Base-by-base conservation (phyloP, 2,113 vertebrate genomes). In the Danionella cerebrum region DNA sequence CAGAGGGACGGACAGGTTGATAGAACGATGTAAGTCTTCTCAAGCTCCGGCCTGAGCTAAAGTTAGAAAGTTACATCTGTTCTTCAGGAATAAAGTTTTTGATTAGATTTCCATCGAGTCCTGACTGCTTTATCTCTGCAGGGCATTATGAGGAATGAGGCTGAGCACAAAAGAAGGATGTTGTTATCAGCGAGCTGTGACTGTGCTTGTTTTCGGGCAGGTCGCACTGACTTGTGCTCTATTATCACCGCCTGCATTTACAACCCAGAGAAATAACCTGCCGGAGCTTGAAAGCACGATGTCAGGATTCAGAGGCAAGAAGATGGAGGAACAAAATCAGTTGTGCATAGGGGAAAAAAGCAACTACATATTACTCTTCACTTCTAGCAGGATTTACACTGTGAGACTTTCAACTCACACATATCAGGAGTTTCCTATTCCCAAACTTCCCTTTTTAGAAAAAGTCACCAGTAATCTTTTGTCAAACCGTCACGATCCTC, bases 101-200 rank as follows among this genome's bases (percentile, higher is more conserved):
- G n/a, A 63, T 71, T 77, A 59, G 44, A 73, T 73, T 70, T 47
- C 57, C 50, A 69, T 68, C 71, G 68, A 31, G 42, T 21, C 14
- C 62, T 64, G 44, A 58, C 47, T 60, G 35, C 65, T 76, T 76
- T 73, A 70, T 73, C 67, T 66, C 63, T 67, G 62, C 62, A 51
- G 36, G 16, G n/a, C 11, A 70, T 71, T 68, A 65, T 33, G 22
- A 77, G 39, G 35, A 24, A 21, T 27, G 53, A 57, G 36, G 58
- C 29, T 6, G 24, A 45, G 51, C 67, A 71, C 57, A 73, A 73
- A 70, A 60, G 41, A 35, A 27, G 55, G 5, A 12, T 39, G 29
- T 14, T 55, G 58, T 47, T 42, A 60, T 59, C 45, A 33, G 48
- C 14, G 39, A 75, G 54, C 47, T 44, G 27, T 59, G n/a, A 41